Base-by-base conservation (phyloP, 2,113 vertebrate species). In the Leuciscus idus region DNA sequence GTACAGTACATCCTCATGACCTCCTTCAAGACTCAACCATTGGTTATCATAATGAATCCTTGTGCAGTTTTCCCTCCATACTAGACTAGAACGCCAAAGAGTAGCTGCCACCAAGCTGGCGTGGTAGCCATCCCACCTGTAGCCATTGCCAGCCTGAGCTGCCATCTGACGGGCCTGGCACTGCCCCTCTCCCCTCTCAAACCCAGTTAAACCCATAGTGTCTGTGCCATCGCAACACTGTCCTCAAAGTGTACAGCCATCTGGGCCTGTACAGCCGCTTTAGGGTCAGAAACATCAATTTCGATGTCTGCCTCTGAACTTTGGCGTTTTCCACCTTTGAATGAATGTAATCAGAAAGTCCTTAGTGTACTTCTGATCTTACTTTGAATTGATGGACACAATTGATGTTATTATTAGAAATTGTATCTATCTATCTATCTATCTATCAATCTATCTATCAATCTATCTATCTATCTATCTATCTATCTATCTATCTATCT, bases 111-210 rank as follows among this genome's bases (percentile, higher is more conserved):
- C 89, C 50, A 59, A 83, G 59, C 86, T 89, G 89, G 83, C 81
- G 81, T 83, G 88, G 81, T 88, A 83, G 52, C 89, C 82, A 62
- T 74, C 87, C 90, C 91, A 92, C 90, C 92, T 92, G 90, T 89
- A 81, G 72, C 84, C 74, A 59, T 83, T 89, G 87, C 61, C 59
- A 88, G 86, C 74, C 75, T 88, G 90, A 87, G 88, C 79, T 75
- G 86, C 86, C 90, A 88, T 92, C 90, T 90, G 90, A 93, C 80
- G 43, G 86, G 89, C 59, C 85, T 90, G 90, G 90, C 87, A 15
- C 52, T 79, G 85, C 81, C 89, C 79, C 88, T 52, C 62, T n/a
- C 43, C 74, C 52, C 84, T 48, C 64, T 87, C 76, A 87, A 76
- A 85, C 36, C 78, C 77, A 77, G 76, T 81, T 78, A 81, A 86